phyloP scores from a whole-genome alignment of 1,140 invertebrate species.

The Mycetomoellerius zeteki region DNA sequence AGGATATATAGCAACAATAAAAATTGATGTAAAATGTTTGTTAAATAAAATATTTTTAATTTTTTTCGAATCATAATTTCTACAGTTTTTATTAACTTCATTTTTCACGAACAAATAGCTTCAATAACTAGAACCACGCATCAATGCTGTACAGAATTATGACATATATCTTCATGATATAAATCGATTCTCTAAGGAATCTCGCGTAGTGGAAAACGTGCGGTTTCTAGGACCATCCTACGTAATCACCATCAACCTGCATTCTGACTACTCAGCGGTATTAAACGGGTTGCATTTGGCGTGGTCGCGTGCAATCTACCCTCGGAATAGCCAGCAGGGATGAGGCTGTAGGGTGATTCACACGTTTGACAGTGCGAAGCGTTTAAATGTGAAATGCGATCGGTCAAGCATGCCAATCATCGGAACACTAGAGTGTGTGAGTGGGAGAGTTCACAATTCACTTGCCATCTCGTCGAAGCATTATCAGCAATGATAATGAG shows the following conservation, averaged over 20 bases:
- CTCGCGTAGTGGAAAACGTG: background rate
- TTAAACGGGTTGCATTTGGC: slow-evolving; percentile 65
- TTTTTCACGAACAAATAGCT: background rate
- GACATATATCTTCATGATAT: background rate
- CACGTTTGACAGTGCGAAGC: slow-evolving; percentile 73
- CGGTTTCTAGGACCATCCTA: background rate
- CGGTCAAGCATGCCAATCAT: slow-evolving; percentile 75
- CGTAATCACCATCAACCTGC: slow-evolving; percentile 35
- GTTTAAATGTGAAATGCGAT: slow-evolving; percentile 75
- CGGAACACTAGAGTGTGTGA: slow-evolving; percentile 46
- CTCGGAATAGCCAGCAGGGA: slow-evolving; percentile 52
- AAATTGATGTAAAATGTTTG: background rate
- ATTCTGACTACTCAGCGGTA: slow-evolving; percentile 9
- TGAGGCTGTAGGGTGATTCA: slow-evolving; percentile 15
- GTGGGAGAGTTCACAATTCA: slow-evolving; percentile 64
- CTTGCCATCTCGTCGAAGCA: slow-evolving; percentile 40
- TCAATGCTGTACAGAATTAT: background rate
- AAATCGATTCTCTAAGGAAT: slow-evolving; percentile 37
- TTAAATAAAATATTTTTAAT: background rate
- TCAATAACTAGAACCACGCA: background rate
- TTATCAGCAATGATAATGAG: slow-evolving; percentile 41
- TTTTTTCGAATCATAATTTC: background rate
- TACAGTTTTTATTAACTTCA: background rate
- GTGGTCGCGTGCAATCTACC: slow-evolving; percentile 48
- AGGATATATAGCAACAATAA: background rate